Evolutionary conservation across 2,888 invertebrate species (phyloP).

Genomic region (Lysandra coridon): DNA sequence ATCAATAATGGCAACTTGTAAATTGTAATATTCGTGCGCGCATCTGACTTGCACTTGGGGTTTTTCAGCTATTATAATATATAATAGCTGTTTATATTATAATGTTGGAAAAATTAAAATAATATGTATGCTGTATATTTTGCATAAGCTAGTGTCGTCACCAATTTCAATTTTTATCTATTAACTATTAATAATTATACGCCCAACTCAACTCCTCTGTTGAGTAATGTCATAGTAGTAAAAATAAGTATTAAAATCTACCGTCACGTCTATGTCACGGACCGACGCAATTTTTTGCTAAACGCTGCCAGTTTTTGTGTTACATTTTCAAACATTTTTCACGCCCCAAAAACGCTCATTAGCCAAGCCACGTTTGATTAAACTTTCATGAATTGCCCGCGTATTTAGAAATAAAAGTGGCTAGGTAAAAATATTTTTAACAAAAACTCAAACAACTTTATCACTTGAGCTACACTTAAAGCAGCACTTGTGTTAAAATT

Average conservation of each 20-base stretch:
- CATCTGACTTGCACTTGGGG: too few relatives aligned
- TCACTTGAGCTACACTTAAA: not conserved
- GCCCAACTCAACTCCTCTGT: not conserved
- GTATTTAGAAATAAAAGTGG: conserved; percentile 14
- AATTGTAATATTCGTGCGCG: too few relatives aligned
- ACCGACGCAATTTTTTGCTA: not conserved
- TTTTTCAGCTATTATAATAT: too few relatives aligned
- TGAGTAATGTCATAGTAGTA: not conserved
- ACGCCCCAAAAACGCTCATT: conserved; percentile 29
- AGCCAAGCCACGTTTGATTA: conserved; percentile 19
- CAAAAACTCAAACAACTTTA: not conserved
- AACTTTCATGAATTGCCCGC: not conserved
- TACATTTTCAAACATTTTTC: conserved; percentile 13
- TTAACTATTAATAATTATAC: too few relatives aligned
- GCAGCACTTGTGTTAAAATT: not conserved
- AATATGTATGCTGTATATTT: too few relatives aligned
- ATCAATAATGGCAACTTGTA: too few relatives aligned
- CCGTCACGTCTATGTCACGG: not conserved
- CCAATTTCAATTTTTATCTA: too few relatives aligned
- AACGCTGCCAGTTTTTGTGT: not conserved
- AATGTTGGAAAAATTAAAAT: too few relatives aligned
- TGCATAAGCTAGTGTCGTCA: too few relatives aligned
- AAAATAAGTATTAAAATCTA: not conserved
- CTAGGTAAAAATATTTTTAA: not conserved
- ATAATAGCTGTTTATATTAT: too few relatives aligned